phyloP scores from a whole-genome alignment of 1,140 invertebrate species.

The Dendroctonus ponderosae region DNA sequence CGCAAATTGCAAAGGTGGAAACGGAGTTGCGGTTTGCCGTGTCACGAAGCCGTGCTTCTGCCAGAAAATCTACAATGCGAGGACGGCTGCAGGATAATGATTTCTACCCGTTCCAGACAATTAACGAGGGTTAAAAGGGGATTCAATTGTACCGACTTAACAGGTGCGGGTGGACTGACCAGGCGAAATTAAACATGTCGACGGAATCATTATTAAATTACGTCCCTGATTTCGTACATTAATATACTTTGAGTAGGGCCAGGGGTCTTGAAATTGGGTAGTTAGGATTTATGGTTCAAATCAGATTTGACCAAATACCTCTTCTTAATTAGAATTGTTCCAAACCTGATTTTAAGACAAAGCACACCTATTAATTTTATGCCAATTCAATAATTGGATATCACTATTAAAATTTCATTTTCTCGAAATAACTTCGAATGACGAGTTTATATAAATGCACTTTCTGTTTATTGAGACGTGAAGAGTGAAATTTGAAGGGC shows the following conservation, averaged over 20 bases:
- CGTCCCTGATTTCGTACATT: constrained; percentile 34
- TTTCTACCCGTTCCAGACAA: constrained; percentile 50
- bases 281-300: constrained; percentile 33
- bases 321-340: constrained; percentile 29
- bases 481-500: too few species aligned
- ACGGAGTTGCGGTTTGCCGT: constrained; percentile 28
- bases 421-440: too few species aligned
- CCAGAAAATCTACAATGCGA: constrained; percentile 13
- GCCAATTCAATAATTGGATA: too few species aligned
- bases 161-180: constrained; percentile 48
- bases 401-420: too few species aligned
- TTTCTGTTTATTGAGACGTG: too few species aligned
- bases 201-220: constrained; percentile 36
- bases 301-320: constrained; percentile 30
- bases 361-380: constrained; percentile 1
- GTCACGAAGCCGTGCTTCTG: constrained; percentile 23
- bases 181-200: constrained; percentile 49
- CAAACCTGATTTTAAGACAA: background rate
- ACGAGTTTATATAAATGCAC: too few species aligned
- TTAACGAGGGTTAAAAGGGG: constrained; percentile 51
- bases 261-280: constrained; percentile 24
- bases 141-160: constrained; percentile 51
- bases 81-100: constrained; percentile 45
- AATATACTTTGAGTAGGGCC: constrained; percentile 34
- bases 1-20: constrained; percentile 20